Conservation (phyloP, 2,113 vertebrate genomes). For the Pseudopodoces humilis region DNA sequence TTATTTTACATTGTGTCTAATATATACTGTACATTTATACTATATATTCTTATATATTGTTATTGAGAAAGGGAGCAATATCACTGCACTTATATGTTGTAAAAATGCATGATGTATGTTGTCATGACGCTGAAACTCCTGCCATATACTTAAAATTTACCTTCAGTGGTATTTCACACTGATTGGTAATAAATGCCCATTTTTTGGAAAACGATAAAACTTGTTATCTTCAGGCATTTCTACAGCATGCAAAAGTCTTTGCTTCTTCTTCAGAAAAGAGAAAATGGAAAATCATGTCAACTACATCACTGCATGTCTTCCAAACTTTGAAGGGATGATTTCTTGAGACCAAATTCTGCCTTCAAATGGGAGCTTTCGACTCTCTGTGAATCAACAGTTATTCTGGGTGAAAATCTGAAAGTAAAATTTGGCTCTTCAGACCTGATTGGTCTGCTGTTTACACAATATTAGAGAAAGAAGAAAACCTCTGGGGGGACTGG, state of each 20-base stretch:
- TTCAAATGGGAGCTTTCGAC: not conserved
- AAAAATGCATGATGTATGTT: constrained; percentile 49
- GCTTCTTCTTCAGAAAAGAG: not conserved
- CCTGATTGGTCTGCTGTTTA: not conserved
- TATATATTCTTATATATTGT: constrained; percentile 51
- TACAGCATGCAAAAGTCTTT: not conserved
- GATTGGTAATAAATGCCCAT: constrained; percentile 56
- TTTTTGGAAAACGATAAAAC: constrained; percentile 16
- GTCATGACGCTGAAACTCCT: not conserved
- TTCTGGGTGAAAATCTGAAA: not conserved
- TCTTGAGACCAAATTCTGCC: not conserved
- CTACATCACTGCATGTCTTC: not conserved
- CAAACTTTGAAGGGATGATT: not conserved
- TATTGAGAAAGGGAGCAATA: constrained; percentile 40
- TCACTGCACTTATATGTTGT: constrained; percentile 39
- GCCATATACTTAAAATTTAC: constrained; percentile 28
- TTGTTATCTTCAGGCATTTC: not conserved
- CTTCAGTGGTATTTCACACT: constrained; percentile 10
- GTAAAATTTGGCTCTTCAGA: not conserved
- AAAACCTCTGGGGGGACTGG: not conserved
- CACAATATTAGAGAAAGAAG: not conserved
- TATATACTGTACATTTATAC: constrained; percentile 56
- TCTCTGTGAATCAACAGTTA: not conserved
- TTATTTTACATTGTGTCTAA: constrained; percentile 36
- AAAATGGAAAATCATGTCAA: not conserved